A percentile compares a stretch with the other conserved stretches of the same genome.
phyloP scores from a whole-genome alignment of 1,140 invertebrate genomes.

The Gonioctena quinquepunctata region DNA sequence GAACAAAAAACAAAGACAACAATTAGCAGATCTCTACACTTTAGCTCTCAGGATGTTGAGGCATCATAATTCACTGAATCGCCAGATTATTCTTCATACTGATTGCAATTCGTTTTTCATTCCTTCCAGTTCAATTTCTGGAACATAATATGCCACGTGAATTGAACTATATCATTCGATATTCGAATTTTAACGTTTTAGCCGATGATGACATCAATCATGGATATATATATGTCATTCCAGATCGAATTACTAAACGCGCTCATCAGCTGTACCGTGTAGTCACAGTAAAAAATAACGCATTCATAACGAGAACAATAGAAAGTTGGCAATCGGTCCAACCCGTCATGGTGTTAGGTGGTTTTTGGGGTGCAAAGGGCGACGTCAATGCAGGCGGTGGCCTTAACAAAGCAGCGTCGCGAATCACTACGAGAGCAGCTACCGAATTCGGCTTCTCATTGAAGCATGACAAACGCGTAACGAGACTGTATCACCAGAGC shows the following conservation, averaged over 20 bases:
- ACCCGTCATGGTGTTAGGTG: background rate
- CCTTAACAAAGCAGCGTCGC: background rate
- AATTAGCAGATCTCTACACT: too few relatives aligned
- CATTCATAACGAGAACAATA: conserved; percentile 17
- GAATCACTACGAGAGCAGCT: conserved; percentile 17
- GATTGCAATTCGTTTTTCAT: too few relatives aligned
- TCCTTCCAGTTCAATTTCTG: too few relatives aligned
- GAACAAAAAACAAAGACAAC: too few relatives aligned
- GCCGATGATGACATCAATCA: background rate
- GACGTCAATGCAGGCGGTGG: background rate
- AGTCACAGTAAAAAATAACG: conserved; percentile 7
- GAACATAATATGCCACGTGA: too few relatives aligned
- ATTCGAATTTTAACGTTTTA: too few relatives aligned
- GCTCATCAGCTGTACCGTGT: conserved; percentile 1
- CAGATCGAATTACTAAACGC: background rate
- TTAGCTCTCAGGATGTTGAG: too few relatives aligned
- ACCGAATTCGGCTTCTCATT: conserved; percentile 33
- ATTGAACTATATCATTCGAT: too few relatives aligned
- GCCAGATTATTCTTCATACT: too few relatives aligned
- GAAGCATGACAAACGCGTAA: conserved; percentile 34
- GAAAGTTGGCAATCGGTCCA: conserved; percentile 9
- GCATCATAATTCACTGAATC: too few relatives aligned
- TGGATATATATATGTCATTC: background rate
- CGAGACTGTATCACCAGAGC: conserved; percentile 30
- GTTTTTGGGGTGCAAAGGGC: background rate